phyloP scores from a whole-genome alignment of 2,113 vertebrate species.

The Peromyscus maniculatus region DNA sequence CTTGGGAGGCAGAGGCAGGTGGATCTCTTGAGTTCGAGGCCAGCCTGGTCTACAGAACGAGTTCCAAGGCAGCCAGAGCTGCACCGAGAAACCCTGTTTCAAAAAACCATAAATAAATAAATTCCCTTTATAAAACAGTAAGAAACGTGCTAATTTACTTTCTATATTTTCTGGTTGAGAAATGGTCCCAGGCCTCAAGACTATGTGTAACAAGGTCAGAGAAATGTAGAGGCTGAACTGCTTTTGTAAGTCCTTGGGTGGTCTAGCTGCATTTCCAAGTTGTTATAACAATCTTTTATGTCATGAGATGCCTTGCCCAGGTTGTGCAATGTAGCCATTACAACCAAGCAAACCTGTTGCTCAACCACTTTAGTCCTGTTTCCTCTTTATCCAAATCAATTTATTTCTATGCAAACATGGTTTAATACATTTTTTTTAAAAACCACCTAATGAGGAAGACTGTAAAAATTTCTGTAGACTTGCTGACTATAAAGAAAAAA shows the following conservation, averaged over 20 bases:
- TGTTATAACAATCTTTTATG: conserved; percentile 53
- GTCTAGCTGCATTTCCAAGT: conserved; percentile 65
- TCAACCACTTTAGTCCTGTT: conserved; percentile 60
- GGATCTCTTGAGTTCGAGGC: neutral
- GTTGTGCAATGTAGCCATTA: conserved; percentile 73
- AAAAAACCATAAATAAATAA: neutral
- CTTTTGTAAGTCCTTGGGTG: conserved; percentile 67
- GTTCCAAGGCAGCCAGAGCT: neutral
- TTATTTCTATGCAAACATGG: conserved; percentile 53
- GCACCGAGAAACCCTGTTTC: neutral
- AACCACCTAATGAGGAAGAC: conserved; percentile 11
- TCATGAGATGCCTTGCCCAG: conserved; percentile 59
- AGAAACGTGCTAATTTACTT: conserved; percentile 51
- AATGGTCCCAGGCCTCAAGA: neutral
- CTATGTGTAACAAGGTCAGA: neutral
- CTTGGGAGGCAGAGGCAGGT: neutral
- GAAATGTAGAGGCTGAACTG: conserved; percentile 17
- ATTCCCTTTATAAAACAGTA: conserved; percentile 42
- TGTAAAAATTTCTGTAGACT: conserved; percentile 57
- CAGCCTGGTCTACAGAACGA: neutral
- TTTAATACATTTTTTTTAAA: conserved; percentile 61
- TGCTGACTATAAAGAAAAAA: neutral
- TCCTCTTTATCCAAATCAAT: conserved; percentile 66
- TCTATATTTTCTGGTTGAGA: neutral
- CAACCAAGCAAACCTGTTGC: conserved; percentile 76